Evolutionary conservation across 2,888 invertebrate genomes (phyloP), one percentile per base, ranked within the genome.

Genomic region (Apotomis turbidana): DNA sequence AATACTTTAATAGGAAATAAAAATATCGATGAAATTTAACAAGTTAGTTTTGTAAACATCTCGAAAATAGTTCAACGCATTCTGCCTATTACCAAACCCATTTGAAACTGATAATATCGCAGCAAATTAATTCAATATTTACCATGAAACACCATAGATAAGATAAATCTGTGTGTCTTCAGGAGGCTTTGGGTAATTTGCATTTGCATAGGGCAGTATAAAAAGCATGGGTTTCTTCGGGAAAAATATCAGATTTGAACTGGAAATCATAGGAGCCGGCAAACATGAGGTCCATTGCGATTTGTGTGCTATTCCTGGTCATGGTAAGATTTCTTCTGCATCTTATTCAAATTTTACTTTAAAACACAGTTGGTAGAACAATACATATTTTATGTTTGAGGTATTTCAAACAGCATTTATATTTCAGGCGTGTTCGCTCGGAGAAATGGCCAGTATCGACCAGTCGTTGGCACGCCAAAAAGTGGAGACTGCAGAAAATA

Each of bases 151-250:
- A 68, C 68, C 72, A 72, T 68, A 68, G 72, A 72, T 72, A 72
- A 72, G 72, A 72, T 63, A 59, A 68, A 59, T 63, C 58, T 72
- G 63, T 72, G 61, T 62, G 38, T 63, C 55, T 61, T 70, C 66
- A 60, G 41, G 61, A 41, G 61, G 13, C 59, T 71, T 62, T 63
- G 46, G 46, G 68, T 5, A 81, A 75, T 76, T 78, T 78, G 76
- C 77, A 77, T 81, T 82, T 78, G 74, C 78, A 77, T 76, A 81
- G 75, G 77, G 75, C 77, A 70, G 79, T 89, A 90, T 90, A 90
- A 87, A 89, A 86, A 83, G 84, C 82, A 82, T 81, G 74, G 72
- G 61, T 73, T 76, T 74, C 71, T 71, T 44, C 49, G 52, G 38
- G 67, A 52, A 70, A 8, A 76, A 64, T 70, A 76, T 75, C 77